A percentile compares a stretch with the other conserved stretches of the same genome.
These are phyloP conservation scores for Emydura subglobosa DNA, from an alignment of 2,113 vertebrate genomes.

Conservation along the genomic window DNA sequence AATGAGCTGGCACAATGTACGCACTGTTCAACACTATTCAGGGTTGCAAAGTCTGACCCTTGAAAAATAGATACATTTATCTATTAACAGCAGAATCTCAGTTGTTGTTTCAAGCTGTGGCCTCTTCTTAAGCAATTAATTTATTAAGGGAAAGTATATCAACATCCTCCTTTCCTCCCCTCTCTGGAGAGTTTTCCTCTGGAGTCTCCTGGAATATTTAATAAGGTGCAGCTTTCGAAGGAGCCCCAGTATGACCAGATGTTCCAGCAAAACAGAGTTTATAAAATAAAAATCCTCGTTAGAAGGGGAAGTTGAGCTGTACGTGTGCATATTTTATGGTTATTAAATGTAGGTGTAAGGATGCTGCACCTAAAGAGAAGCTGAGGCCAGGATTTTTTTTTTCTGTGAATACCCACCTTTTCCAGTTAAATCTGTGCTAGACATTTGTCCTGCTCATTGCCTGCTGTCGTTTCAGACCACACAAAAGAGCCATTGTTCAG, in stretches of 20 bases:
- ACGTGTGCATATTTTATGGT: neutral
- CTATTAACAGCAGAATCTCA: slow-evolving; percentile 21
- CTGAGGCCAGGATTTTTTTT: neutral
- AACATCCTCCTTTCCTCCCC: neutral
- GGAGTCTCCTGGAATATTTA: slow-evolving; percentile 29
- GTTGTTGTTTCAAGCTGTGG: slow-evolving; percentile 38
- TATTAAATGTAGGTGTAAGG: neutral
- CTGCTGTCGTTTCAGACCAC: neutral
- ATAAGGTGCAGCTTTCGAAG: slow-evolving; percentile 34
- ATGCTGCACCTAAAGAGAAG: neutral
- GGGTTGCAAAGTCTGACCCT: neutral
- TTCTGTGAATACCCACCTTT: neutral
- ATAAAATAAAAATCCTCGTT: neutral
- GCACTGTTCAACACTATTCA: neutral
- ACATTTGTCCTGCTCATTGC: neutral
- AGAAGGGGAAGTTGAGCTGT: neutral
- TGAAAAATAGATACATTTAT: neutral
- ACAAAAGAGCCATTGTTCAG: slow-evolving; percentile 58
- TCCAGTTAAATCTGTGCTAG: neutral
- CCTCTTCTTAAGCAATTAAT: slow-evolving; percentile 25
- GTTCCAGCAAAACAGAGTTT: neutral
- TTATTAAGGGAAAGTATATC: slow-evolving; percentile 33
- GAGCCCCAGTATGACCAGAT: slow-evolving; percentile 37
- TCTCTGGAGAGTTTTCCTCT: neutral
- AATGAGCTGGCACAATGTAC: slow-evolving; percentile 1